Conservation (phyloP, 2,797 vertebrate genomes). For the Epinephelus awoara region DNA sequence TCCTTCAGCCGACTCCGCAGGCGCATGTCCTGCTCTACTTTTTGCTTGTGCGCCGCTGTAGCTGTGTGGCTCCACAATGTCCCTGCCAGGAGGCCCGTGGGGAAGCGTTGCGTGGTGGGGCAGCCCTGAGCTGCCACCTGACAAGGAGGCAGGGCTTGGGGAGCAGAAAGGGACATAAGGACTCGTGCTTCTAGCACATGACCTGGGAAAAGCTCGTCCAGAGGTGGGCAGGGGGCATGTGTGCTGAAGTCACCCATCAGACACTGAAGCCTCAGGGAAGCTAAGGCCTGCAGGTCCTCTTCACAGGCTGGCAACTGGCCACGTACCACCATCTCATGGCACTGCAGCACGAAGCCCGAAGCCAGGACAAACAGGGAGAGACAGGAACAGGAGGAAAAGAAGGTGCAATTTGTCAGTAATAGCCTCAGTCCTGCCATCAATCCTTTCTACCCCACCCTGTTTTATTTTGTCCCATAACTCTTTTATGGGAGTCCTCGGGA, state of each 20-base stretch:
- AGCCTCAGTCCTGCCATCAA: conserved; percentile 60
- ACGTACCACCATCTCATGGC: conserved; percentile 93
- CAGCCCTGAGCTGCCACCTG: conserved; percentile 72
- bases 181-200: conserved; percentile 84
- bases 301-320: conserved; percentile 91
- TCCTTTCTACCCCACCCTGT: conserved; percentile 65
- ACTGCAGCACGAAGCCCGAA: conserved; percentile 75
- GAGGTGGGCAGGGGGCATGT: conserved; percentile 86
- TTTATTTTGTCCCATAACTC: conserved; percentile 73
- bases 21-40: conserved; percentile 85
- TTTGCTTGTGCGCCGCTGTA: conserved; percentile 86
- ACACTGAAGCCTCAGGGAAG: conserved; percentile 91
- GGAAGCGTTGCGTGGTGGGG: conserved; percentile 78
- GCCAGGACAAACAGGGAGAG: conserved; percentile 29
- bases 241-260: conserved; percentile 92
- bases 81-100: conserved; percentile 78
- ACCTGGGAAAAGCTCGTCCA: conserved; percentile 90
- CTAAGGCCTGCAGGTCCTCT: conserved; percentile 91
- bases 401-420: conserved; percentile 56
- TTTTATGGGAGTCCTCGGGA: conserved; percentile 75
- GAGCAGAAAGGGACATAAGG: conserved; percentile 70
- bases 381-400: conserved; percentile 19
- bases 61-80: conserved; percentile 88
- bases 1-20: conserved; percentile 87
- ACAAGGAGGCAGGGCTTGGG: conserved; percentile 68